A percentile compares a stretch with the other conserved stretches of the same genome.
Evolutionary conservation across 2,888 invertebrate genomes (phyloP).

Genomic region (Drosophila kambysellisi): DNA sequence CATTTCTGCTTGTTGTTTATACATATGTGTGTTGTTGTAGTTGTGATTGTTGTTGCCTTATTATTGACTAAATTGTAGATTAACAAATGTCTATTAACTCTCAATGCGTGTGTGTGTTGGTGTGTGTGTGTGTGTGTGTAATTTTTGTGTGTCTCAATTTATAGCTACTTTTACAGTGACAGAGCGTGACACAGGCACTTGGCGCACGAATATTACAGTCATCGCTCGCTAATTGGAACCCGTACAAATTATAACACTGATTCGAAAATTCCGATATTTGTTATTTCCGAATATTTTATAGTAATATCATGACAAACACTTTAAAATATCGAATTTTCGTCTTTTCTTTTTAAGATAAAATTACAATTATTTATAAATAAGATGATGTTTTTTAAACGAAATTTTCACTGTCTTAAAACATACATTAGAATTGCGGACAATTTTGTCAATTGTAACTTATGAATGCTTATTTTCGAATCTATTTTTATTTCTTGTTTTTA

Average conservation of each 20-base stretch:
- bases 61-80: conserved; percentile 77
- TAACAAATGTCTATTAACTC: conserved; percentile 75
- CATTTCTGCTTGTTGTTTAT: conserved; percentile 26
- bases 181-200: conserved; percentile 38
- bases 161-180: conserved; percentile 35
- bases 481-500: not conserved
- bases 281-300: not conserved
- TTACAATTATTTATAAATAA: not conserved
- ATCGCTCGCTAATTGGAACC: conserved; percentile 6
- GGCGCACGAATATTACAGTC: conserved; percentile 10
- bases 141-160: conserved; percentile 27
- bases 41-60: conserved; percentile 52
- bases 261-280: not conserved
- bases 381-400: not conserved
- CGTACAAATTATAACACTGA: not conserved
- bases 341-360: not conserved
- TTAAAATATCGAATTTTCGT: not conserved
- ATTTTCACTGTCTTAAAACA: not conserved
- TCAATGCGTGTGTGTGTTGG: conserved; percentile 25
- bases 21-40: conserved; percentile 22
- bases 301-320: conserved; percentile 1
- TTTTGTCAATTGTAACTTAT: not conserved
- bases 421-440: not conserved
- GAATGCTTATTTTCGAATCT: not conserved
- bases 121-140: conserved; percentile 4